Percentiles rank a stretch among this genome's conserved stretches.
Evolutionary conservation across 2,113 vertebrate species (phyloP).

Genomic region (Scophthalmus maximus): DNA sequence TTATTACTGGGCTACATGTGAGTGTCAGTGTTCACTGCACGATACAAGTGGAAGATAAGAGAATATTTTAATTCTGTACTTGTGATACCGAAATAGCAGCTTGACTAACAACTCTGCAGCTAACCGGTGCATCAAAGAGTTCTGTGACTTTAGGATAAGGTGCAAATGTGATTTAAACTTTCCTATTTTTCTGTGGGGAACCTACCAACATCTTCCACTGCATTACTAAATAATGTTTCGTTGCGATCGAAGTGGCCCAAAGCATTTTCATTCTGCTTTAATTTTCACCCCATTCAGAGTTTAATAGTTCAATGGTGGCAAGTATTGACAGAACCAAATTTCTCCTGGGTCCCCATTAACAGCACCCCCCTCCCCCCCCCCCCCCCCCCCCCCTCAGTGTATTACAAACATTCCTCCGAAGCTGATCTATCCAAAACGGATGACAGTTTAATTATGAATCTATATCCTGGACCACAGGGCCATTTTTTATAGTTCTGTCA

Average conservation of each 20-base stretch:
- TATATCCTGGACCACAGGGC: neutral
- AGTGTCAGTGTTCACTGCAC: neutral
- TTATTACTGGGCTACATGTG: neutral
- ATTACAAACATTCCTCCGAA: neutral
- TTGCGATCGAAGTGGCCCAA: neutral
- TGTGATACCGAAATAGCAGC: neutral
- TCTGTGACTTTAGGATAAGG: neutral
- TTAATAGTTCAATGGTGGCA: slow-evolving; percentile 6
- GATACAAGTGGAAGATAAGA: slow-evolving; percentile 10
- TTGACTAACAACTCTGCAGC: neutral
- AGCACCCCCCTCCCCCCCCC: neutral
- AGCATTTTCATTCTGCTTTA: neutral
- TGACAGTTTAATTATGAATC: slow-evolving; percentile 14
- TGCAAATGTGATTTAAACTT: neutral
- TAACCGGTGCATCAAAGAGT: slow-evolving; percentile 1
- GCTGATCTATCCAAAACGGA: neutral
- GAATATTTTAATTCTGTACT: neutral
- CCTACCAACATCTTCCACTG: neutral
- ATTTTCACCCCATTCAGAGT: neutral
- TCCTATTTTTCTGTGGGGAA: neutral
- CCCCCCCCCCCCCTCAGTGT: neutral
- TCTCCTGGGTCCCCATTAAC: slow-evolving; percentile 30
- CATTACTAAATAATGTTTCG: neutral
- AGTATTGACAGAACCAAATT: slow-evolving; percentile 7
- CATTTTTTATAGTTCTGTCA: neutral